Conservation (phyloP, 2,113 vertebrate genomes). For the Callipepla californica region DNA sequence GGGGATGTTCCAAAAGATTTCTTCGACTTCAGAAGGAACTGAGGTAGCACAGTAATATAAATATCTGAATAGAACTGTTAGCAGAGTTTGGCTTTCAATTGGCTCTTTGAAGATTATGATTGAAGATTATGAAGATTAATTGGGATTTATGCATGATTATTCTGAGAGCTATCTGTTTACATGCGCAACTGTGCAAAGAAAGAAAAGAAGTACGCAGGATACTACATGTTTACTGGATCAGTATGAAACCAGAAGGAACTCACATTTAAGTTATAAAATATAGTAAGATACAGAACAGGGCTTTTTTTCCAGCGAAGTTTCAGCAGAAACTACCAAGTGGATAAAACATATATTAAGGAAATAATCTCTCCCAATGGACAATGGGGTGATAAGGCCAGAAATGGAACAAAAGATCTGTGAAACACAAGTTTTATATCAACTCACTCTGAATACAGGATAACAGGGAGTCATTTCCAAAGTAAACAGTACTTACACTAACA, state of each 20-base stretch:
- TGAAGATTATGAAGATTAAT: not conserved
- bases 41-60: not conserved
- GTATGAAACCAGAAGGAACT: not conserved
- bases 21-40: not conserved
- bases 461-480: not conserved
- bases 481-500: not conserved
- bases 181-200: not conserved
- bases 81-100: not conserved
- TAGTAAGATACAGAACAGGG: not conserved
- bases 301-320: not conserved
- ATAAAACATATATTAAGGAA: conserved; percentile 15
- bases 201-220: not conserved
- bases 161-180: not conserved
- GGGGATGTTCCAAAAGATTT: not conserved
- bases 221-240: not conserved
- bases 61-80: not conserved
- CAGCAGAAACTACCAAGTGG: not conserved
- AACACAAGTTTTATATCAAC: not conserved
- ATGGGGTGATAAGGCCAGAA: not conserved
- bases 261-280: not conserved
- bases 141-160: not conserved
- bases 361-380: not conserved
- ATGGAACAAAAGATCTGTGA: not conserved
- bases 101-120: not conserved
- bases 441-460: not conserved